phyloP scores from a whole-genome alignment of 2,888 invertebrate species.

The Agriopis aurantiaria region DNA sequence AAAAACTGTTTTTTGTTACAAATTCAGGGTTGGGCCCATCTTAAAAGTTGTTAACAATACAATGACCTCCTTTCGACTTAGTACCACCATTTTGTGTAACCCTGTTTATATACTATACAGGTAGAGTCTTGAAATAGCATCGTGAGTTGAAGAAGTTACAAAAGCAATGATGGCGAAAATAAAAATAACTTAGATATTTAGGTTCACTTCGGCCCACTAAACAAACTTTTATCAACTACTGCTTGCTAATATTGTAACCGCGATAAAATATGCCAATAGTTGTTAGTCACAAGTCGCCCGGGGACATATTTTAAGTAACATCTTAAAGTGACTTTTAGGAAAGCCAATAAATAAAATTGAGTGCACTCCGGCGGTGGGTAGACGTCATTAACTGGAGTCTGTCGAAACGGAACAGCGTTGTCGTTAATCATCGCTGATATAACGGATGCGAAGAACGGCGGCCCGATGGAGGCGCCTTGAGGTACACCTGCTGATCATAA shows the following conservation, averaged over 20 bases:
- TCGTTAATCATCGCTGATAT: conserved; percentile 71
- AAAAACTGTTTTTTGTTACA: no score
- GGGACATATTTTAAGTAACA: conserved; percentile 47
- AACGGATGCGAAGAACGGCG: conserved; percentile 47
- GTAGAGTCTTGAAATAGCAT: no score
- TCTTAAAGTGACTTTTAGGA: conserved; percentile 55
- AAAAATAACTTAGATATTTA: neutral
- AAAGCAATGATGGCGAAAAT: no score
- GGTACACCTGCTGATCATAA: conserved; percentile 1
- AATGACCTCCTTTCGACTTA: no score
- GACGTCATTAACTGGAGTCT: conserved; percentile 65
- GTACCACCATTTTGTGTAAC: no score
- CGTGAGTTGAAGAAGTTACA: neutral
- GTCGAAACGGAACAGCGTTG: conserved; percentile 57
- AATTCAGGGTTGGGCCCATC: no score
- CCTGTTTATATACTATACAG: no score
- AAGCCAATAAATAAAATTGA: conserved; percentile 67
- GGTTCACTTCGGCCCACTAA: neutral
- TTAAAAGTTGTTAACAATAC: no score
- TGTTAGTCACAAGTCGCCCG: conserved; percentile 38
- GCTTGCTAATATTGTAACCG: conserved; percentile 19
- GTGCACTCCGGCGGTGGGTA: conserved; percentile 59
- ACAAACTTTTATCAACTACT: neutral
- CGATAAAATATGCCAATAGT: conserved; percentile 39
- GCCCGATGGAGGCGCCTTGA: conserved; percentile 43